A percentile compares a stretch with the other conserved stretches of the same genome.
These are phyloP conservation scores for Amyelois transitella DNA, from an alignment of 1,140 invertebrate genomes.

Conservation along the genomic window DNA sequence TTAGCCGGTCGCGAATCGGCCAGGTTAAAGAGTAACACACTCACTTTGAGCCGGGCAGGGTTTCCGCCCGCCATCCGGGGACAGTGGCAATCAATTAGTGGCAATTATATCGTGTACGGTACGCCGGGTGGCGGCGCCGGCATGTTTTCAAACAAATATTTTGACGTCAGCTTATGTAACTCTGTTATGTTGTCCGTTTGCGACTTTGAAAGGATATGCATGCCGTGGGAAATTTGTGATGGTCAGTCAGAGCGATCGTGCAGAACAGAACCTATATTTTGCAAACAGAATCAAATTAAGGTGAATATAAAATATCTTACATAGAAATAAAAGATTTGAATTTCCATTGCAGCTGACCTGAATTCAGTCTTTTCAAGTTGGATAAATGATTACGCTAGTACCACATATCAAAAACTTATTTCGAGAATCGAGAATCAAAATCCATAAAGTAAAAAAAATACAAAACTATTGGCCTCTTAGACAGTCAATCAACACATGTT, in stretches of 20 bases:
- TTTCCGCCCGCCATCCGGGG: conserved; percentile 15
- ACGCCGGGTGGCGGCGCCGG: neutral
- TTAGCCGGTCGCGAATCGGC: conserved; percentile 72
- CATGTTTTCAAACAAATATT: conserved; percentile 1
- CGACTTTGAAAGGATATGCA: neutral
- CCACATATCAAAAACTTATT: too few species aligned
- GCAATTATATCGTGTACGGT: neutral
- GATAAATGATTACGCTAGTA: too few species aligned
- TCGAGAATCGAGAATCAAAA: too few species aligned
- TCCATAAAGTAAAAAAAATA: too few species aligned
- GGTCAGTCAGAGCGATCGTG: too few species aligned
- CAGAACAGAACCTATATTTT: too few species aligned
- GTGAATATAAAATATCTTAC: too few species aligned
- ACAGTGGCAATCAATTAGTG: neutral
- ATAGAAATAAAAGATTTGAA: too few species aligned
- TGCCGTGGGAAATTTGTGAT: neutral
- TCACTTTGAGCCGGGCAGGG: conserved; percentile 65
- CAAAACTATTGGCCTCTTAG: too few species aligned
- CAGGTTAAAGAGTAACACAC: conserved; percentile 74
- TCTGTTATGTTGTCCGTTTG: neutral
- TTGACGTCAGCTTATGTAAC: neutral
- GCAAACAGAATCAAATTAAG: too few species aligned
- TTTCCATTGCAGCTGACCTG: too few species aligned
- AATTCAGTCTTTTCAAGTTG: too few species aligned
- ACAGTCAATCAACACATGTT: neutral